Base-by-base conservation (phyloP, 2,888 invertebrate species). In the Ormyrus pomaceus region DNA sequence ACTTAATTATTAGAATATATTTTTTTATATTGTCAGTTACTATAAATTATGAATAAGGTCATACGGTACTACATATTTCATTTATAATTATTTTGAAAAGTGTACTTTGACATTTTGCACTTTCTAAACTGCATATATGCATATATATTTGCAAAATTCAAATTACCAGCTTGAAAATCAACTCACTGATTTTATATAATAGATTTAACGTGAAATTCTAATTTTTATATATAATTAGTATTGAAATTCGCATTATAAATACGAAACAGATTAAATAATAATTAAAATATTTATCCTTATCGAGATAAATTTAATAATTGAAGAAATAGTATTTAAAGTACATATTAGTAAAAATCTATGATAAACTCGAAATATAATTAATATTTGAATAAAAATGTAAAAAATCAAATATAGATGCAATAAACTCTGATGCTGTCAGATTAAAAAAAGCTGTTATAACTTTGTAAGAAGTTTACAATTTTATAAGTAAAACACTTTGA, bases 1-100 rank as follows among this genome's bases (percentile, higher is more conserved):
- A 13, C 55, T 65, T 62, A 56, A 19, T 19, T 53, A 50, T 53
- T 68, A 65, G 6, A 72, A 59, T 58, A 50, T 53, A 77, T 19
- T 58, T 59, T 34, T 34, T 34, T 71, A 69, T 61, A 77, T 77
- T 77, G 71, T 77, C 71, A 71, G 65, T 64, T 59, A 59, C 59
- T 51, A 51, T 59, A 46, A 46, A n/a, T 53, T 72, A 34, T 53
- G 19, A 10, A 4, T 77, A 51, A 66, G 71, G 34, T 66, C 72
- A 53, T 72, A 48, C 19, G 66, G 11, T 46, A 69, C 64, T 13
- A 48, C 59, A 71, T 45, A 9, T 55, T 59, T 70, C 11, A 10
- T 46, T 64, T 50, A 48, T 69, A 65, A 64, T 51, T 65, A 7
- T 65, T 8, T 10, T n/a, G 6, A 8, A 8, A 34, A 19, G 5